Conservation (phyloP, 2,888 invertebrate species). For the Frankliniella fusca region DNA sequence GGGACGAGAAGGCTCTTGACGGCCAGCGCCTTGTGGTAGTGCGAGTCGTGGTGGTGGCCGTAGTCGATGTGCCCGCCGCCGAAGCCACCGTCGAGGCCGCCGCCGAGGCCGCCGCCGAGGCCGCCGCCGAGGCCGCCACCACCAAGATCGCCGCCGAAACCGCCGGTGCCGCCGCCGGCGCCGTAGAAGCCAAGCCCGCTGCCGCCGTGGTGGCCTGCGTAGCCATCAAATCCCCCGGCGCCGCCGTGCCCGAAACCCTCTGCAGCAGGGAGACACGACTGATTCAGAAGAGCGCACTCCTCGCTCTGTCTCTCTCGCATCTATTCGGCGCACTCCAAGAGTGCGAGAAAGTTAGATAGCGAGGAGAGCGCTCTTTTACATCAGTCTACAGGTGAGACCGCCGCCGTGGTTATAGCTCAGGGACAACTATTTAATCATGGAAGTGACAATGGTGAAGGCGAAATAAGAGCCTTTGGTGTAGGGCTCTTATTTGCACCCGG, state of each 20-base stretch:
- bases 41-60: constrained; percentile 33
- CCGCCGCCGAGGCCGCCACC: neutral
- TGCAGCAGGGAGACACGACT: neutral
- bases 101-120: constrained; percentile 12
- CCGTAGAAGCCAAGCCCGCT: constrained; percentile 7
- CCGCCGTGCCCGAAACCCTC: neutral
- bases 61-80: constrained; percentile 4
- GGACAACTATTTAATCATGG: no score
- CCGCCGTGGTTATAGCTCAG: no score
- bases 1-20: constrained; percentile 62
- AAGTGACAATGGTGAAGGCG: no score
- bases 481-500: no score
- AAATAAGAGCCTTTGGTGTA: no score
- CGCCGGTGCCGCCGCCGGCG: neutral
- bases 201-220: constrained; percentile 30
- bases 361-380: no score
- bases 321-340: no score
- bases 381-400: no score
- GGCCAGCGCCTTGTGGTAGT: constrained; percentile 35
- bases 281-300: no score
- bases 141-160: neutral
- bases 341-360: no score
- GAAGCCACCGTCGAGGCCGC: neutral
- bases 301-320: no score
- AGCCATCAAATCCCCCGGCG: neutral